A percentile compares a stretch with the other conserved stretches of the same genome.
Evolutionary conservation across 1,140 invertebrate genomes (phyloP).

Genomic region (Drosophila pachea): DNA sequence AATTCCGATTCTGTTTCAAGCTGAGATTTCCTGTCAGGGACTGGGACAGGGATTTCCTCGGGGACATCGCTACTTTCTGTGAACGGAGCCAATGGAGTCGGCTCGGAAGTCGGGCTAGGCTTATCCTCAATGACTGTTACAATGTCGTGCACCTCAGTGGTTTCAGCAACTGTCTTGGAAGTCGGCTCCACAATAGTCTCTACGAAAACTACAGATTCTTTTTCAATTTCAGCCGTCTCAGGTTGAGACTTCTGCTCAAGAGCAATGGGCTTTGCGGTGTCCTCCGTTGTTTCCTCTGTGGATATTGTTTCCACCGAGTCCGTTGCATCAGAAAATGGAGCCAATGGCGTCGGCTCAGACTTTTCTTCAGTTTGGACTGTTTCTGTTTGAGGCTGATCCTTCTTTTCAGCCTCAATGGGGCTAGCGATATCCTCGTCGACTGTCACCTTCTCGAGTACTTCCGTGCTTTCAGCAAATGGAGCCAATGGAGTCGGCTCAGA

Average conservation of each 20-base stretch:
- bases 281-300: too few relatives aligned
- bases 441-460: constrained; percentile 5
- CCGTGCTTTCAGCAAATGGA: constrained; percentile 2
- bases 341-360: constrained; percentile 3
- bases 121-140: background rate
- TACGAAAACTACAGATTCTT: too few relatives aligned
- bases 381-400: background rate
- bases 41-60: too few relatives aligned
- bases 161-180: background rate
- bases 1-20: too few relatives aligned
- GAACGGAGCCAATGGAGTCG: constrained; percentile 15
- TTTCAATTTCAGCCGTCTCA: too few relatives aligned
- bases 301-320: background rate
- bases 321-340: background rate
- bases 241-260: background rate
- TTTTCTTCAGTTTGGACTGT: too few relatives aligned
- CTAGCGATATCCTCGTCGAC: too few relatives aligned
- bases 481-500: constrained; percentile 5
- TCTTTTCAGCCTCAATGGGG: background rate
- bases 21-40: too few relatives aligned
- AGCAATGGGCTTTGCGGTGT: background rate
- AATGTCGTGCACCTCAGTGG: background rate
- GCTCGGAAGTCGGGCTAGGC: background rate
- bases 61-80: background rate
- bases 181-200: too few relatives aligned